Percentiles rank a stretch among this genome's conserved stretches.
These are phyloP conservation scores for Petrocephalus microphthalmus DNA, from an alignment of 2,113 vertebrate species.

Conservation along the genomic window DNA sequence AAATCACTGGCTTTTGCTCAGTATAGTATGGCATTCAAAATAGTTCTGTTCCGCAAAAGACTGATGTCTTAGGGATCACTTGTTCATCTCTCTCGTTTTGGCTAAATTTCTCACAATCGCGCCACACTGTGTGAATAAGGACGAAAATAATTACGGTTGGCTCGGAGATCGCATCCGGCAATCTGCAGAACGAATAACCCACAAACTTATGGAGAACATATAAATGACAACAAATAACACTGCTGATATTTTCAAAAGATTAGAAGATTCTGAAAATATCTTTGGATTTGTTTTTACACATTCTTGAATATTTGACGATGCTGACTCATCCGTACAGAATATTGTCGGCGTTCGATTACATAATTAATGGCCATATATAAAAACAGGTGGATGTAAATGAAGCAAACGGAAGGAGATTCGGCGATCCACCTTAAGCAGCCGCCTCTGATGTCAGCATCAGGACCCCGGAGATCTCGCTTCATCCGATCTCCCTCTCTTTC, in stretches of 20 bases:
- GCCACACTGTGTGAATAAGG: background rate
- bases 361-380: background rate
- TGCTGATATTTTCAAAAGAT: background rate
- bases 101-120: background rate
- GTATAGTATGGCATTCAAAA: background rate
- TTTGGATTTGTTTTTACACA: background rate
- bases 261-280: background rate
- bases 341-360: background rate
- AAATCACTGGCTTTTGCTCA: background rate
- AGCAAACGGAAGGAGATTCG: background rate
- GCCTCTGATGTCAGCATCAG: constrained; percentile 47
- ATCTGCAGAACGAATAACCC: background rate
- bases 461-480: constrained; percentile 30
- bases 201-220: background rate
- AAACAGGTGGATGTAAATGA: background rate
- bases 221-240: background rate
- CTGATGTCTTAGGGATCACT: background rate
- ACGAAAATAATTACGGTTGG: background rate
- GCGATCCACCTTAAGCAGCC: constrained; percentile 36
- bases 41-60: background rate
- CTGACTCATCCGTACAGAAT: background rate
- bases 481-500: constrained; percentile 29
- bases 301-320: background rate
- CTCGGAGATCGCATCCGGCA: background rate
- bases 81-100: background rate